Evolutionary conservation across 2,797 vertebrate species (phyloP), one percentile per base, ranked within the genome.

Genomic region (Peromyscus aztecus): DNA sequence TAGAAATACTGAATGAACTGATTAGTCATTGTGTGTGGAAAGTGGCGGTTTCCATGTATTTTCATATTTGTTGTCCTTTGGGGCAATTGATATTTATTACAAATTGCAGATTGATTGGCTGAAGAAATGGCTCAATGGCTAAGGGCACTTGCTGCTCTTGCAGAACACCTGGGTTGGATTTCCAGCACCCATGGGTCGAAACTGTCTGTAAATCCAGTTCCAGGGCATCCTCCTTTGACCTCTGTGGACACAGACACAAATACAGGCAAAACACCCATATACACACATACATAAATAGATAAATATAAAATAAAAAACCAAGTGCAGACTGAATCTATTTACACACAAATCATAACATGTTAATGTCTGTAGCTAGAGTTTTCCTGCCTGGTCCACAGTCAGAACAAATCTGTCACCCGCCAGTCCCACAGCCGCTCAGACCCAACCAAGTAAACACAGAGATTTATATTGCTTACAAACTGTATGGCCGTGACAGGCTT

Each of bases 1-100:
- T 94, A 13, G 52, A 96, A 67, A 76, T 91, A 71, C 19, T 65
- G 11, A 77, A 46, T 27, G 77, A 23, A 29, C 89, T 96, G 88
- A 91, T 87, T 96, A 96, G 83, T 93, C 76, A 10, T 21, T 77
- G 49, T 85, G 63, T 52, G 84, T 4, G 4, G 34, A 91, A 96
- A 97, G 16, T 67, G 34, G 13, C 87, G 34, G 34, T 16, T 90
- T 95, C 96, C 93, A 90, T 75, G 0, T 83, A 14, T 95, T 65
- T 96, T 94, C 37, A 21, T 27, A 83, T 0, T 21, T 12, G 49
- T 10, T 67, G 91, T 37, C 55, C 52, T 96, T 1, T 11, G 14
- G 29, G 61, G 86, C 46, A 81, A 31, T 84, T 82, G 80, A 55
- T 21, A 67, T 93, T 91, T 93, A 46, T 7, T 59, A 46, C 89